Conservation (phyloP, 2,113 vertebrate genomes). For the Monopterus albus region DNA sequence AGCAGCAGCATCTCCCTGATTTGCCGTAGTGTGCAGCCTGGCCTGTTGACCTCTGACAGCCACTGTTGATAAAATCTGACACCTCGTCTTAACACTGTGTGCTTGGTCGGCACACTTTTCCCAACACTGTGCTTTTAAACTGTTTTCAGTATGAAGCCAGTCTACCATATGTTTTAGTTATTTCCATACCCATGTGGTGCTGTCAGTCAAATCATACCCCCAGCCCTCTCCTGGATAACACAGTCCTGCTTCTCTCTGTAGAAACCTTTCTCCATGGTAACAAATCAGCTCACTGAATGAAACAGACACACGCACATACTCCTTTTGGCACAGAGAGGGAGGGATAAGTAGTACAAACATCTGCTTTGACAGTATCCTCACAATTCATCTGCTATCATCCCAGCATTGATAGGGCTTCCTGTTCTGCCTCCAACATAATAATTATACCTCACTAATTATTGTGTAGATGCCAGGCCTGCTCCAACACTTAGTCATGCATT, state of each 20-base stretch:
- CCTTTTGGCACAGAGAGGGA: conserved; percentile 18
- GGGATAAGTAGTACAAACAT: conserved; percentile 38
- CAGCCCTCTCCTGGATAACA: not conserved
- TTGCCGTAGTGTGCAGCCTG: conserved; percentile 14
- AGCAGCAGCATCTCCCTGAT: conserved; percentile 15
- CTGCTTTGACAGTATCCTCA: conserved; percentile 46
- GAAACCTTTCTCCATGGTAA: conserved; percentile 59
- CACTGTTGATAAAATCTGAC: conserved; percentile 67
- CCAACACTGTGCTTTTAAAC: too few species aligned
- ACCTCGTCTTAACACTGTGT: conserved; percentile 20
- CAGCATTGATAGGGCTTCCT: conserved; percentile 59
- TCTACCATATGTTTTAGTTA: conserved; percentile 34
- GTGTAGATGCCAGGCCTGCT: conserved; percentile 50
- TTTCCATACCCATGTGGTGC: conserved; percentile 50
- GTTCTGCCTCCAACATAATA: conserved; percentile 65
- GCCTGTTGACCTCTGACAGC: conserved; percentile 48
- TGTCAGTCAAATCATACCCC: conserved; percentile 51
- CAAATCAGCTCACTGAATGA: conserved; percentile 49
- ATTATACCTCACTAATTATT: conserved; percentile 67
- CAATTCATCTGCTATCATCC: conserved; percentile 62
- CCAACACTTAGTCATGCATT: conserved; percentile 70
- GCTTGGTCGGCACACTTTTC: too few species aligned
- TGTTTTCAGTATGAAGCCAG: conserved; percentile 16
- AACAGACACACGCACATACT: conserved; percentile 3
- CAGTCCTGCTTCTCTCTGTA: conserved; percentile 9